phyloP scores from a whole-genome alignment of 2,888 invertebrate species.

The Mesorhabditis belari region DNA sequence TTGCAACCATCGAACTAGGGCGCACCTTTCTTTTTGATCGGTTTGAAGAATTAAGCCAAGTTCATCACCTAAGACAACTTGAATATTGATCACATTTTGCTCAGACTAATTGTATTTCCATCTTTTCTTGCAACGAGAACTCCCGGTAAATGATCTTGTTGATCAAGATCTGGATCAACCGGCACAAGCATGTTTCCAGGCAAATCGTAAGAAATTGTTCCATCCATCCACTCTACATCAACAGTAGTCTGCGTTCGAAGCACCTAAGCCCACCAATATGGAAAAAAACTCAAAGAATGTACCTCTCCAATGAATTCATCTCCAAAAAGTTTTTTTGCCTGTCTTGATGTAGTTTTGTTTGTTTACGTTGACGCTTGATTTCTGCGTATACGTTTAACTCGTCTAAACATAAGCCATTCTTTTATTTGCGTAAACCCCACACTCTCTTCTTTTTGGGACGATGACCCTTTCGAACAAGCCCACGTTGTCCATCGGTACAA shows the following conservation, averaged over 20 bases:
- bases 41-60: slow-evolving; percentile 8
- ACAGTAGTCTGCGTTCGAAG: slow-evolving; percentile 2
- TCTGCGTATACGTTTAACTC: too few species aligned
- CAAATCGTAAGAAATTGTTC: slow-evolving; percentile 4
- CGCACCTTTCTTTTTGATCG: slow-evolving; percentile 5
- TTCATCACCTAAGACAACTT: too few species aligned
- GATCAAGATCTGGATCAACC: slow-evolving; percentile 11
- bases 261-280: too few species aligned
- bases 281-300: not conserved
- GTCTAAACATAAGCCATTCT: too few species aligned
- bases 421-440: too few species aligned
- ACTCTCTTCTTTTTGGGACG: too few species aligned
- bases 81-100: too few species aligned
- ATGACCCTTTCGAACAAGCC: too few species aligned
- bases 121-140: slow-evolving; percentile 5
- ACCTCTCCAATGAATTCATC: not conserved
- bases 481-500: too few species aligned
- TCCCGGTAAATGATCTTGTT: slow-evolving; percentile 12
- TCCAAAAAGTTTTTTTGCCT: not conserved
- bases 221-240: slow-evolving; percentile 13
- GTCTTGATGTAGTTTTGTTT: too few species aligned
- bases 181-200: slow-evolving; percentile 7
- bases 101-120: not conserved
- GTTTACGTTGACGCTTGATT: too few species aligned
- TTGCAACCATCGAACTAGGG: slow-evolving; percentile 10